Evolutionary conservation across 2,113 vertebrate genomes (phyloP), one percentile per base, ranked within the genome.

Genomic region (Phocoena phocoena): DNA sequence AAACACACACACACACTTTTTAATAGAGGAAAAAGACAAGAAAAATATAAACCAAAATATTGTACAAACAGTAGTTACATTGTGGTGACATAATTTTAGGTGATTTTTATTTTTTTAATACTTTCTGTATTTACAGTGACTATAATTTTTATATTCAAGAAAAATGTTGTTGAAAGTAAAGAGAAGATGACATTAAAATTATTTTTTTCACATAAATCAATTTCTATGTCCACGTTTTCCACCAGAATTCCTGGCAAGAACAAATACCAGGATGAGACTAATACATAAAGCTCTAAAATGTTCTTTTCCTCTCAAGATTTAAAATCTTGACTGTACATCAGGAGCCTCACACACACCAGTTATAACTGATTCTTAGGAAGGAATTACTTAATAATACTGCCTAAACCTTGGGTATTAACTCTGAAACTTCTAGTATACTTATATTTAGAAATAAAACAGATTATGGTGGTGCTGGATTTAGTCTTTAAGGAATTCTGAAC

Each of bases 141-240:
- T 65, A 55, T 81, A 96, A 38, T 71, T 87, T 93, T 95, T 84
- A 55, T 84, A 74, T 41, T 92, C 25, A 74, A 41, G 55, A 33
- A 84, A 79, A 79, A 88, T 18, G 8, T 70, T 92, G 26, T 77
- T 68, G 81, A 81, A 92, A 76, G 20, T 65, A 26, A 95, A 93
- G 74, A 50, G 28, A 93, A 50, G 28, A 93, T 85, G 20, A 68
- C 13, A 85, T 89, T 88, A 41, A 85, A 96, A 90, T 76, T 3
- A 26, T 70, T 70, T 36, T 36, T 82, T 88, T 79, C 3, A 28
- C 41, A 65, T 63, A 95, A 92, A 83, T 87, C n/a, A 68, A 31
- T 79, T 96, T 93, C 93, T 70, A 96, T 96, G 85, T 44, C 53
- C 81, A 36, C 58, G 38, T 85, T 95, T 93, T 85, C 76, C 31